Percentiles rank a stretch among this genome's conserved stretches.
Evolutionary conservation across 2,113 vertebrate genomes (phyloP).

Genomic region (Vombatus ursinus): DNA sequence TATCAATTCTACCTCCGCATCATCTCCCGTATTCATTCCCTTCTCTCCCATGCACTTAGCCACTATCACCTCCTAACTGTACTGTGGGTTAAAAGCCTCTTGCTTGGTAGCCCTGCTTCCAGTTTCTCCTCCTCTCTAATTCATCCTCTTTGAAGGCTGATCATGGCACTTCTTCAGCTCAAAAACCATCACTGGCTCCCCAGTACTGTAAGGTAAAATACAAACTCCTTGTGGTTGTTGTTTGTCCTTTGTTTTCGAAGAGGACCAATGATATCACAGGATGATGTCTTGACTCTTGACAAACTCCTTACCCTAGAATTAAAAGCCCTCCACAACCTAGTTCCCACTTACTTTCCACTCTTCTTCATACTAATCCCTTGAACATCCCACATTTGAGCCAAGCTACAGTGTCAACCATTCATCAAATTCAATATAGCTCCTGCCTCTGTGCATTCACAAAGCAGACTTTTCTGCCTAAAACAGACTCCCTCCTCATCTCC

Average conservation of each 20-base stretch:
- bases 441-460: neutral
- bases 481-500: too few relatives aligned
- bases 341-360: neutral
- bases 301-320: neutral
- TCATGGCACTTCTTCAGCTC: neutral
- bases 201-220: neutral
- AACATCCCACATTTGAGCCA: neutral
- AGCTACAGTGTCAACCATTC: neutral
- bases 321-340: neutral
- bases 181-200: neutral
- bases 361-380: neutral
- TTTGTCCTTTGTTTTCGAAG: too few relatives aligned
- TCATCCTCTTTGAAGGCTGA: neutral
- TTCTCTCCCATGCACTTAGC: neutral
- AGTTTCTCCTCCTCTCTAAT: neutral
- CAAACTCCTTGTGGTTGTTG: too few relatives aligned
- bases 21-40: neutral
- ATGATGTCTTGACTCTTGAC: too few relatives aligned
- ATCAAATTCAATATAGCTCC: neutral
- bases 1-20: neutral
- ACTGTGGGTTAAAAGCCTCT: neutral
- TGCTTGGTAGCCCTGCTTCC: neutral
- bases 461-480: neutral
- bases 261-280: too few relatives aligned
- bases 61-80: neutral